Evolutionary conservation across 2,888 invertebrate species (phyloP).

Genomic region (Orgyia antiqua): DNA sequence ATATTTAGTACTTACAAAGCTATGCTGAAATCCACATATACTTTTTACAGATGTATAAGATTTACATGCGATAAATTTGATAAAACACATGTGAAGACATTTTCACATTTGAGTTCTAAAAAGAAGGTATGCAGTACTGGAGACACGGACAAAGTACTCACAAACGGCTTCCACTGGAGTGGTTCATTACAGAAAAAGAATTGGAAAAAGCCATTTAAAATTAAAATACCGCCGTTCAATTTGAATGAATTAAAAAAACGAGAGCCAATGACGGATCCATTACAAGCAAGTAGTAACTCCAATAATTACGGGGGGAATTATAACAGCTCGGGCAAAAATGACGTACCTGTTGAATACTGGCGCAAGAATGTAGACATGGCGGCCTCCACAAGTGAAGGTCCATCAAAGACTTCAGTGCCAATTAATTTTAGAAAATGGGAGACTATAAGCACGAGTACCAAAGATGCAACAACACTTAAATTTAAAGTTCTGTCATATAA

Average conservation of each 20-base stretch:
- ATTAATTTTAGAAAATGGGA: background rate
- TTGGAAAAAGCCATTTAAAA: conserved; percentile 34
- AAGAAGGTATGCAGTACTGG: conserved; percentile 42
- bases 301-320: background rate
- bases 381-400: background rate
- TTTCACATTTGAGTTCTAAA: conserved; percentile 41
- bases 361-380: background rate
- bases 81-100: conserved; percentile 42
- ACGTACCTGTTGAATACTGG: background rate
- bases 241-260: conserved; percentile 34
- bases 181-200: conserved; percentile 23
- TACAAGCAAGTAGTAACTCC: background rate
- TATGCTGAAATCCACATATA: conserved; percentile 70
- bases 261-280: conserved; percentile 33
- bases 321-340: background rate
- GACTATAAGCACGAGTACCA: conserved; percentile 29
- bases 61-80: conserved; percentile 51
- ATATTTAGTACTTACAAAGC: conserved; percentile 44
- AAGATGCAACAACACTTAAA: conserved; percentile 52
- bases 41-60: conserved; percentile 66
- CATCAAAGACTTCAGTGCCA: background rate
- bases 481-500: conserved; percentile 91
- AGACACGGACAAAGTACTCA: conserved; percentile 9
- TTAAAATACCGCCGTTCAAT: conserved; percentile 37
- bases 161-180: too few species aligned